Evolutionary conservation across 2,113 vertebrate species (phyloP), one percentile per base, ranked within the genome.

Genomic region (Perccottus glenii): DNA sequence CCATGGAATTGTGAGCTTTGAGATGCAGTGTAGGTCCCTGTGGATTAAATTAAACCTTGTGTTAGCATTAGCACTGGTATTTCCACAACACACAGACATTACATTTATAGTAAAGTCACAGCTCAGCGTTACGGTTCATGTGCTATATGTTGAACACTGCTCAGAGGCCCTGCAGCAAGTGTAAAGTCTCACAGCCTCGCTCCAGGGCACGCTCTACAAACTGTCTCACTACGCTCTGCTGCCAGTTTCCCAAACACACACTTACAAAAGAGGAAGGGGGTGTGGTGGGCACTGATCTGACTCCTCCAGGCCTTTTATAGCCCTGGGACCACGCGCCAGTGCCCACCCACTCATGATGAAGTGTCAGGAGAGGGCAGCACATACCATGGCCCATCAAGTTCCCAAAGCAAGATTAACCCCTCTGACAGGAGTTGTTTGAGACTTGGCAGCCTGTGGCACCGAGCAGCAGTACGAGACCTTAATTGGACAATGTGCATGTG

Each of bases 281-380:
- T 19, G 14, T 50, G 16, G n/a, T 52, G 64, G 48, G 55, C 59
- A 69, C 14, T 63, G 43, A 68, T 67, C 47, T 7, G 60, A 73
- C 49, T 66, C 66, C 70, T 78, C 70, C 79, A 62, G 77, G 67
- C 89, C 90, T 91, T 91, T 90, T 90, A 89, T 88, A 90, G 91
- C 58, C 62, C 45, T 79, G 61, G 77, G 66, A 78, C 82, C 75
- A 81, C 70, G 70, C 69, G 77, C 78, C 81, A 81, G 58, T 84
- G 79, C 81, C 76, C 85, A 82, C 84, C 79, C 84, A 75, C 80
- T 63, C 67, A 77, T 73, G 77, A 73, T 84, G 75, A 75, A 84
- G 88, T 83, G 86, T 81, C 66, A 68, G 82, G 77, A 60, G 45
- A n/a, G 61, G 81, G 70, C 77, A 69, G 82, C 73, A 60, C 73